A percentile compares a stretch with the other conserved stretches of the same genome.
Conservation (phyloP, 30 jellyfish, hydroid and myxozoan genomes). For the Hydra vulgaris region DNA sequence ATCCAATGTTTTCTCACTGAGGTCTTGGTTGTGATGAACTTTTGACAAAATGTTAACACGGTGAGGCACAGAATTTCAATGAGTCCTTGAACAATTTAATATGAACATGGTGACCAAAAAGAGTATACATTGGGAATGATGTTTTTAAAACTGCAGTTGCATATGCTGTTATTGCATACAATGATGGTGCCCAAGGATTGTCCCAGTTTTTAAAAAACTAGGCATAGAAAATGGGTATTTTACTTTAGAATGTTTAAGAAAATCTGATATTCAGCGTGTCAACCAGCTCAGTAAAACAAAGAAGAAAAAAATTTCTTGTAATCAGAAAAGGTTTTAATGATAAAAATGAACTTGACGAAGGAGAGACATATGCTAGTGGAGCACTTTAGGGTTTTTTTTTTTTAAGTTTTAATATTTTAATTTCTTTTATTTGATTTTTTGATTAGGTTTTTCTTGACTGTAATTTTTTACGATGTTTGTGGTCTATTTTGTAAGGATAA, state of each 20-base stretch:
- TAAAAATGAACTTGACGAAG: slow-evolving; percentile 27
- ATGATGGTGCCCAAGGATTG: slow-evolving; percentile 17
- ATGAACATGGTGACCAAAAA: slow-evolving; percentile 39
- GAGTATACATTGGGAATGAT: slow-evolving; percentile 16
- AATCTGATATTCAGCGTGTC: slow-evolving; percentile 1
- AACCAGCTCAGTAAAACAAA: slow-evolving; percentile 12
- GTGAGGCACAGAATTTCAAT: slow-evolving; percentile 24
- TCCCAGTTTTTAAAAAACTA: slow-evolving; percentile 15
- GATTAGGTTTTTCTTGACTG: background rate
- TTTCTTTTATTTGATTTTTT: background rate
- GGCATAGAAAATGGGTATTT: slow-evolving; percentile 7
- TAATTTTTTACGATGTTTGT: background rate
- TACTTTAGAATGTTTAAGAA: background rate
- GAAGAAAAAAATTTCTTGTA: slow-evolving; percentile 11
- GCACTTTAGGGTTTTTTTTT: background rate
- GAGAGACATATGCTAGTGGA: slow-evolving; percentile 20
- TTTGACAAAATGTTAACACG: slow-evolving; percentile 26
- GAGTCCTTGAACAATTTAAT: slow-evolving; percentile 36
- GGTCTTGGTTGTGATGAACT: slow-evolving; percentile 5
- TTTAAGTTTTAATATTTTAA: background rate
- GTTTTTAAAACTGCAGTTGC: slow-evolving; percentile 33
- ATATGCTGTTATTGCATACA: slow-evolving; percentile 22
- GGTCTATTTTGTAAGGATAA: background rate
- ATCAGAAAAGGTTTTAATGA: slow-evolving; percentile 26
- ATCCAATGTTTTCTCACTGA: slow-evolving; percentile 22